A percentile compares a stretch with the other conserved stretches of the same genome.
phyloP scores from a whole-genome alignment of 2,888 invertebrate genomes.

The Drosophila greeni region DNA sequence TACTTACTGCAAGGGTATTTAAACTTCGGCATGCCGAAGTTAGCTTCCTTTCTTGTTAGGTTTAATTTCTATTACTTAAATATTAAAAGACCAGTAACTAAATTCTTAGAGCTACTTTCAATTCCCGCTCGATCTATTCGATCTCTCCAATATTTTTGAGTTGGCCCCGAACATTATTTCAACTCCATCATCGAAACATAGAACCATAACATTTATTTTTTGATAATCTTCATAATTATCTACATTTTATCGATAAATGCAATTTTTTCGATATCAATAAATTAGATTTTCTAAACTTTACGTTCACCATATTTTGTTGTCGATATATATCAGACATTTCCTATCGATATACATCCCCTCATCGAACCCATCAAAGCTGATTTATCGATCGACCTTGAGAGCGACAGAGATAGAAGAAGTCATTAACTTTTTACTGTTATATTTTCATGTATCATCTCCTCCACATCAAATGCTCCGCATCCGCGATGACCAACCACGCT shows the following conservation, averaged over 20 bases:
- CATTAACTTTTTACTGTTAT: constrained; percentile 44
- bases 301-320: not conserved
- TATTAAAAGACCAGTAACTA: not conserved
- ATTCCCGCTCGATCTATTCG: not conserved
- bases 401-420: constrained; percentile 75
- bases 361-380: constrained; percentile 16
- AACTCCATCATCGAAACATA: not conserved
- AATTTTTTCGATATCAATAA: not conserved
- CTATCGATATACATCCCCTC: not conserved
- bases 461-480: constrained; percentile 43
- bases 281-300: not conserved
- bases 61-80: not conserved
- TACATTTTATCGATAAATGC: not conserved
- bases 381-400: constrained; percentile 80
- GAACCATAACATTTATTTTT: not conserved
- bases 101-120: constrained; percentile 20
- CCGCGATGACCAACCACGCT: constrained; percentile 36
- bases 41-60: no score
- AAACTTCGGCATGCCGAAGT: no score
- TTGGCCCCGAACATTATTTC: not conserved
- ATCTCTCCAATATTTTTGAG: constrained; percentile 6
- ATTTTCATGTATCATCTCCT: constrained; percentile 58
- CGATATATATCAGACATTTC: not conserved
- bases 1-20: no score
- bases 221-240: not conserved